phyloP scores from a whole-genome alignment of 92 coral and sea anemone genomes.

The Bergia puertoricense region DNA sequence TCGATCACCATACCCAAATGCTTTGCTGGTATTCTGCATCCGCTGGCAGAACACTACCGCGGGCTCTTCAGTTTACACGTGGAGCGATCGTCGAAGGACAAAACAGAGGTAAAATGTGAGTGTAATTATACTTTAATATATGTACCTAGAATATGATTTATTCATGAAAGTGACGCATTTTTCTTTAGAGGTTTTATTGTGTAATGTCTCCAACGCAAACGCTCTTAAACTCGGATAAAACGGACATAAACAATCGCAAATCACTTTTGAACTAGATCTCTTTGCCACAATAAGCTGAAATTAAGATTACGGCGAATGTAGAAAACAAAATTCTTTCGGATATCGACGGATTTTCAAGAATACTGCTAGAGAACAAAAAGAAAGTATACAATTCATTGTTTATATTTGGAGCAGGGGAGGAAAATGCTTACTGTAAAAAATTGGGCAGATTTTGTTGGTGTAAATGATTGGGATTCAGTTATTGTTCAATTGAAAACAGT shows the following conservation, averaged over 20 bases:
- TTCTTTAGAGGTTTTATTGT: slow-evolving; percentile 3
- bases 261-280: slow-evolving; percentile 2
- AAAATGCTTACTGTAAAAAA: too few relatives aligned
- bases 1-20: slow-evolving; percentile 50
- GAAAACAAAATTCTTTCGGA: neutral
- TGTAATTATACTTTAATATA: slow-evolving; percentile 27
- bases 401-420: too few relatives aligned
- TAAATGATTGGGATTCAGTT: too few relatives aligned
- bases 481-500: too few relatives aligned
- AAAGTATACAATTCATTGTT: neutral
- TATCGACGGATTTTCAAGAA: neutral
- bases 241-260: slow-evolving; percentile 2
- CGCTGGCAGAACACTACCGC: slow-evolving; percentile 33
- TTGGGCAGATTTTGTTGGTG: too few relatives aligned
- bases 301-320: slow-evolving; percentile 17
- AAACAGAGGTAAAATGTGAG: neutral
- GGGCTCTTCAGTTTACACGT: slow-evolving; percentile 40
- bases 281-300: slow-evolving; percentile 8
- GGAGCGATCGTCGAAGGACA: slow-evolving; percentile 17
- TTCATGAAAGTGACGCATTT: slow-evolving; percentile 29
- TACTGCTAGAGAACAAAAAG: neutral
- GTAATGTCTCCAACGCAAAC: neutral
- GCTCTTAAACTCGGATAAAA: neutral
- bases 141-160: slow-evolving; percentile 36
- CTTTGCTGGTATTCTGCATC: slow-evolving; percentile 43